phyloP scores from a whole-genome alignment of 2,797 vertebrate species.

The Hemibagrus guttatus region DNA sequence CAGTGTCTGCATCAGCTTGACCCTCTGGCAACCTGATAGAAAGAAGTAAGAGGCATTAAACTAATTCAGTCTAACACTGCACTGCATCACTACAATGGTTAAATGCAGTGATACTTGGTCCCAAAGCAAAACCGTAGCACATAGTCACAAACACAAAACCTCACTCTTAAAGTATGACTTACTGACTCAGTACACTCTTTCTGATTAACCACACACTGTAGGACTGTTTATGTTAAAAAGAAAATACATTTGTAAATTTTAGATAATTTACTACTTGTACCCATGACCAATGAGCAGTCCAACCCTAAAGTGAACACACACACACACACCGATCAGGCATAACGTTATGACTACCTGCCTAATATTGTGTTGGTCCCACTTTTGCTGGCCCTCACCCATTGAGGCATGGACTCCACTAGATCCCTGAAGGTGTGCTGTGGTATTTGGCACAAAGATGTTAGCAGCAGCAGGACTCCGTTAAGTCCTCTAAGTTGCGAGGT shows the following conservation, averaged over 20 bases:
- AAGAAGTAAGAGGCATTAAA: not conserved
- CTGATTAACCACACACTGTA: not conserved
- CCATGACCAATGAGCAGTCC: not conserved
- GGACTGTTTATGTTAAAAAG: not conserved
- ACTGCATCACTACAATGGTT: not conserved
- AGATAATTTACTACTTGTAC: not conserved
- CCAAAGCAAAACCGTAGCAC: not conserved
- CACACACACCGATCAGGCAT: too few species aligned
- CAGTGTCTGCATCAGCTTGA: constrained; percentile 76
- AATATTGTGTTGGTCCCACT: too few species aligned
- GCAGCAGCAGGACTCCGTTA: too few species aligned
- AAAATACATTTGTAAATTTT: not conserved
- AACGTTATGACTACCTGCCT: too few species aligned
- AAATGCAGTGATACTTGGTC: not conserved
- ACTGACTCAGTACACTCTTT: not conserved
- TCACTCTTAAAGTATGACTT: not conserved
- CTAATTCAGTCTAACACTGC: not conserved
- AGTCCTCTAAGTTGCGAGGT: too few species aligned
- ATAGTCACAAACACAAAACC: not conserved
- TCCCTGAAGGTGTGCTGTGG: too few species aligned
- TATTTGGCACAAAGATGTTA: too few species aligned
- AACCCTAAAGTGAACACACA: too few species aligned
- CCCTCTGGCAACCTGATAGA: constrained; percentile 82
- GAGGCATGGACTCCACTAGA: too few species aligned
- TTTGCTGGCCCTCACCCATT: too few species aligned